Conservation (phyloP, 2,888 invertebrate genomes). For the Tanaodytes sp. region DNA sequence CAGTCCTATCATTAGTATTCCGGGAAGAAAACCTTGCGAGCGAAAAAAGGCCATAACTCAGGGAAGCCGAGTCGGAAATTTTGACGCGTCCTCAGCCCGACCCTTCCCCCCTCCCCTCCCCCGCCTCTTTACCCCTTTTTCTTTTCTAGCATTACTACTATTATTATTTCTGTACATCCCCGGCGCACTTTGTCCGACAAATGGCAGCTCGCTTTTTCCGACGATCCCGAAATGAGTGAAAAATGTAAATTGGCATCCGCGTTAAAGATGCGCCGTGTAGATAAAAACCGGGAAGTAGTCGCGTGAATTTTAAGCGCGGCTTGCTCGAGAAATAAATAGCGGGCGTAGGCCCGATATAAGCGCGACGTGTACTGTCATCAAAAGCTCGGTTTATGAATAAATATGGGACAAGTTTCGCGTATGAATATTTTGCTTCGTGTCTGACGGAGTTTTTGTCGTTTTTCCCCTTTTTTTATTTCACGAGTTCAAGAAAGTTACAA, state of each 20-base stretch:
- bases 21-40: too few relatives aligned
- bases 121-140: too few relatives aligned
- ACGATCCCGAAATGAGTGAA: constrained; percentile 49
- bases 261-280: constrained; percentile 60
- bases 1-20: too few relatives aligned
- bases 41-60: too few relatives aligned
- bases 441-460: too few relatives aligned
- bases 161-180: constrained; percentile 10
- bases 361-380: constrained; percentile 61
- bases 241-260: constrained; percentile 56
- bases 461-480: too few relatives aligned
- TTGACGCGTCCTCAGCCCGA: too few relatives aligned
- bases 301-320: constrained; percentile 60
- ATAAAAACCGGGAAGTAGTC: constrained; percentile 60
- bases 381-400: constrained; percentile 65
- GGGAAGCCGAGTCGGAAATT: too few relatives aligned
- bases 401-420: constrained; percentile 64
- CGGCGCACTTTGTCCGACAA: constrained; percentile 21
- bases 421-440: constrained; percentile 61
- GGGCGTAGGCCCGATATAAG: constrained; percentile 58
- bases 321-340: constrained; percentile 58
- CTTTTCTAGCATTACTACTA: too few relatives aligned
- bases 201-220: constrained; percentile 39
- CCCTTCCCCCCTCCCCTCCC: too few relatives aligned
- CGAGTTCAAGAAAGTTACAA: too few relatives aligned